Conservation (phyloP, 2,113 vertebrate species). For the Glaucidium brasilianum region DNA sequence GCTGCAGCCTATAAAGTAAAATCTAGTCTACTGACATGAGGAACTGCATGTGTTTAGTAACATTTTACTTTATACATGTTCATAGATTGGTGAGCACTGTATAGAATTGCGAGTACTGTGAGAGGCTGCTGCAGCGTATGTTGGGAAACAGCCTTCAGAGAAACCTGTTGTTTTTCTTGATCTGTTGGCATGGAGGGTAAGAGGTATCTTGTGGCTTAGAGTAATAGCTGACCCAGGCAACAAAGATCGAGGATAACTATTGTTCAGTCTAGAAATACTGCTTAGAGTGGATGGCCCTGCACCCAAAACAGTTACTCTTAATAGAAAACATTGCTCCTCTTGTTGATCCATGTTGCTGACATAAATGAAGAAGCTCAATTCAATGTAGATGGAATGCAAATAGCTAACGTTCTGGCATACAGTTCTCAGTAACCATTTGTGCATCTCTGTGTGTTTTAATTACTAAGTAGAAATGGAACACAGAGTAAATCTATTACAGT, state of each 20-base stretch:
- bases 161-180: neutral
- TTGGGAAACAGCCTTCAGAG: neutral
- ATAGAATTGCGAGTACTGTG: neutral
- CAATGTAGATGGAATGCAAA: neutral
- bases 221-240: neutral
- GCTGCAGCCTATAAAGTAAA: neutral
- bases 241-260: neutral
- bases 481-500: neutral
- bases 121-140: neutral
- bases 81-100: neutral
- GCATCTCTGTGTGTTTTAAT: neutral
- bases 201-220: neutral
- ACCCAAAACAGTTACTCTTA: neutral
- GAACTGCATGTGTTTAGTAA: neutral
- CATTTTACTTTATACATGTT: neutral
- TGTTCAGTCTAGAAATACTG: neutral
- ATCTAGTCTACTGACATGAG: neutral
- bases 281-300: neutral
- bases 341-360: neutral
- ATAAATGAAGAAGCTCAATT: neutral
- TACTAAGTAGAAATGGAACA: neutral
- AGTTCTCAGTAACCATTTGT: neutral
- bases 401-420: neutral
- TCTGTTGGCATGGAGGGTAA: neutral
- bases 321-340: neutral